Evolutionary conservation across 2,888 invertebrate genomes (phyloP), one percentile per base, ranked within the genome.

Genomic region (Pyralis farinalis): DNA sequence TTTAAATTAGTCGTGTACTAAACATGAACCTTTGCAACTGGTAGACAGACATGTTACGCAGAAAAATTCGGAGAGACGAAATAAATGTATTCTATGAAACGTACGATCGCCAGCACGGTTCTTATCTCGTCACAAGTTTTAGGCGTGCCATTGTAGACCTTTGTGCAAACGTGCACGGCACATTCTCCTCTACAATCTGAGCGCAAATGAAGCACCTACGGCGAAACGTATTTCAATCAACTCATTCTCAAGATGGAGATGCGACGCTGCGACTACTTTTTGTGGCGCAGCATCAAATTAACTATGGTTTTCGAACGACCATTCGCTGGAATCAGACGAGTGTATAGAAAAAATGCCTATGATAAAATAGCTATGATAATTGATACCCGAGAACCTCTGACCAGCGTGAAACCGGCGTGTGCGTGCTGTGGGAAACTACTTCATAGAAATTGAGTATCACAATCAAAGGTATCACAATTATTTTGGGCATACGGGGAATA

Each of bases 21-120:
- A 22, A n/a, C 20, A 37, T 16, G 28, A 31, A 37, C 37, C 29
- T 30, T 30, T 22, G 20, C 21, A 16, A 28, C 33, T 39, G 16
- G 16, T 16, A 16, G 33, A 33, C 22, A 33, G 30, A 30, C 22
- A 27, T 39, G 31, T 27, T 44, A 44, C 40, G 34, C 35, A 36
- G 43, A 45, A 43, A 45, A 43, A 45, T 48, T 48, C 43, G 37
- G 40, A 37, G 32, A 38, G 34, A 40, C 39, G 33, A 42, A 48
- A 44, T 43, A 42, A 48, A 44, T 43, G 41, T 37, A 43, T 49
- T 49, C 48, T 46, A 48, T 48, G 48, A 48, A 48, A 48, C 41
- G 43, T 31, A 43, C 37, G 21, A 27, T 34, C 34, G 21, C 30
- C 39, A 32, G 39, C 20, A 30, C 9, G 16, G 33, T 34, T 33